Evolutionary conservation across 2,888 invertebrate species (phyloP), one percentile per base, ranked within the genome.

Genomic region (Plebejus melissa): DNA sequence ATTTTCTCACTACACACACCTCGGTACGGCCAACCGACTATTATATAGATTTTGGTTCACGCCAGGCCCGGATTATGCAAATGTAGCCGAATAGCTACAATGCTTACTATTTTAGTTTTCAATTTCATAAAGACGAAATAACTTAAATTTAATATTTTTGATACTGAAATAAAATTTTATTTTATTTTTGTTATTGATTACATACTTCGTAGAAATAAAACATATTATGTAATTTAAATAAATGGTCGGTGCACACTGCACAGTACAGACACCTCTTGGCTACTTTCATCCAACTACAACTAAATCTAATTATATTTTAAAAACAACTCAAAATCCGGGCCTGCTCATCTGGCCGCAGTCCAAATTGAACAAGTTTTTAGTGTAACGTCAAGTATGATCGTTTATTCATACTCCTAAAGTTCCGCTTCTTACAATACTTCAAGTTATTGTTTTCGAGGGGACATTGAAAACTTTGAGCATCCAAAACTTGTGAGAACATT

Each of bases 261-360:
- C 22, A 22, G 22, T 32, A n/a, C n/a, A n/a, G n/a, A 38, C 6
- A 38, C 38, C 0, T 38, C 32, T 32, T 1, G 32, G 32, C 32
- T 38, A 5, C 38, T 38, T 5, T 5, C 0, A 38, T 5, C 38
- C 6, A 38, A 38, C 5, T 38, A 38, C 38, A 38, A 5, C 41
- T 41, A 41, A 22, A 22, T 9, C 41, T 46, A 46, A 46, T 65
- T 11, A 65, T 69, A 69, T 69, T 22, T 4, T 7, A 38, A 38
- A 16, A 1, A 4, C 22, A 32, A 28, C 22, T 46, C 11, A 5
- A 0, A 54, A 54, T 72, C 22, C 82, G 82, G 83, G 81, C 83
- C 82, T 83, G 83, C 80, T 36, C 65, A 60, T 65, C 72, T 76
- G 76, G 76, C 71, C 22, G 36, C 54, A 28, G 38, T 54, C 74